These are phyloP conservation scores for Physeter macrocephalus DNA, from an alignment of 2,113 vertebrate genomes.

Conservation along the genomic window DNA sequence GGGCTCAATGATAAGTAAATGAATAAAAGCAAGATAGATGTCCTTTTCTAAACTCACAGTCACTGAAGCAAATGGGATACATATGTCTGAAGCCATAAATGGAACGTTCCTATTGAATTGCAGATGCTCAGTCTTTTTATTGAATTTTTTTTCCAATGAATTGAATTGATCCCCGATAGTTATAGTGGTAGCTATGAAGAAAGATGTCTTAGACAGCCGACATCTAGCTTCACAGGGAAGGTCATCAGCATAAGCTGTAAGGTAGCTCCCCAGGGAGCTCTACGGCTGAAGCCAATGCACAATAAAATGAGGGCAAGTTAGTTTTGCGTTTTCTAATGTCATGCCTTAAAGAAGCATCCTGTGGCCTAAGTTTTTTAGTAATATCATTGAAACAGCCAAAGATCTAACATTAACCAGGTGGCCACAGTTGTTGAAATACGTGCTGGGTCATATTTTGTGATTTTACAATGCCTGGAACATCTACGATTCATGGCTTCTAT, in stretches of 20 bases:
- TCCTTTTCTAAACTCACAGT: not conserved
- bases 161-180: not conserved
- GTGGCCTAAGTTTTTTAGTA: not conserved
- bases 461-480: not conserved
- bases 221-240: not conserved
- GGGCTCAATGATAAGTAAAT: not conserved
- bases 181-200: not conserved
- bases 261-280: not conserved
- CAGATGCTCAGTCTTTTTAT: not conserved
- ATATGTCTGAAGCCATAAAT: not conserved
- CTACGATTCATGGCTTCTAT: not conserved
- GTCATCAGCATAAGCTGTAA: rapidly evolving
- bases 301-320: not conserved
- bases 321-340: not conserved
- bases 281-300: not conserved
- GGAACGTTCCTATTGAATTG: not conserved
- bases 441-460: not conserved
- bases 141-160: not conserved
- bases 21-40: not conserved
- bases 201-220: not conserved
- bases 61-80: not conserved
- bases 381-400: not conserved
- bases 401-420: not conserved
- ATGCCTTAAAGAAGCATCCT: not conserved
- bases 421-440: no score